A percentile compares a stretch with the other conserved stretches of the same genome.
Evolutionary conservation across 1,140 invertebrate species (phyloP).

Genomic region (Artemia franciscana): DNA sequence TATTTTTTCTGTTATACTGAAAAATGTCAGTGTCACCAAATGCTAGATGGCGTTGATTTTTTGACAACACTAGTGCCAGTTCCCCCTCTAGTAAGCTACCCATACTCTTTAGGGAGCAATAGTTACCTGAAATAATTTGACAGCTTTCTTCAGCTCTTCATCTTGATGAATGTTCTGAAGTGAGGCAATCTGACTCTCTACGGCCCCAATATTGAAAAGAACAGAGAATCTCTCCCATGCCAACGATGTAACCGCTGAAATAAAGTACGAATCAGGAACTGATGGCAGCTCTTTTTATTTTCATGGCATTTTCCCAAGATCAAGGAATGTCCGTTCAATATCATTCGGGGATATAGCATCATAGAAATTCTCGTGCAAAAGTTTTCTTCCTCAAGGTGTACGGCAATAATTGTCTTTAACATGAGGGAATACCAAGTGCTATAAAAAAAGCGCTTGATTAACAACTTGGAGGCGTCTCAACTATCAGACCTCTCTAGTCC

Average conservation of each 20-base stretch:
- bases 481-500: no score
- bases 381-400: background rate
- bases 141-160: conserved; percentile 75
- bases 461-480: no score
- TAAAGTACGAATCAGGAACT: conserved; percentile 9
- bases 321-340: conserved; percentile 3
- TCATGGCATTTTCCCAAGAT: background rate
- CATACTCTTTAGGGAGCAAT: no score
- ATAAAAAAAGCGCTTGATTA: no score
- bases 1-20: no score
- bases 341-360: conserved; percentile 7
- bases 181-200: conserved; percentile 70
- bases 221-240: conserved; percentile 84
- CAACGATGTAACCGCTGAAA: conserved; percentile 51
- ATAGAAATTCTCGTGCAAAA: no score
- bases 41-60: no score
- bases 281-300: conserved; percentile 1
- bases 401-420: no score
- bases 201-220: conserved; percentile 86
- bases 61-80: no score
- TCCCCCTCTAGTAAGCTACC: no score
- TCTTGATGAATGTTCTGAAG: conserved; percentile 65
- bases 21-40: no score
- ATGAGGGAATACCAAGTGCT: no score
- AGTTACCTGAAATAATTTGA: conserved; percentile 61